Percentiles rank a stretch among this genome's conserved stretches.
phyloP scores from a whole-genome alignment of 1,140 invertebrate genomes.

The Lanistes nyassanus region DNA sequence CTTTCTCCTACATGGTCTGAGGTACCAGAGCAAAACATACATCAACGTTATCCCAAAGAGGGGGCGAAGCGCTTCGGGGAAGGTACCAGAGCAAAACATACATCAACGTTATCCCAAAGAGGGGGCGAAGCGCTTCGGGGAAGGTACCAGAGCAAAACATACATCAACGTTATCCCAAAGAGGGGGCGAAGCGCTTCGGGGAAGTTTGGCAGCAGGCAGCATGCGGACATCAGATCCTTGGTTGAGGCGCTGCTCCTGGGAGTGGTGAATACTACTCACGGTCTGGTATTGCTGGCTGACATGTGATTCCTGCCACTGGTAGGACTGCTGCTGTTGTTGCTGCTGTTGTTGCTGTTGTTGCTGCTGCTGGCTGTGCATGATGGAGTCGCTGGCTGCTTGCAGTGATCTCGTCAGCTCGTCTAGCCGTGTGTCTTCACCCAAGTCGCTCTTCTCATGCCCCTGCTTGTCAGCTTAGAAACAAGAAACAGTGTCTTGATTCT shows the following conservation, averaged over 20 bases:
- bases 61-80: conserved; percentile 52
- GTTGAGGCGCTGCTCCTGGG: conserved; percentile 25
- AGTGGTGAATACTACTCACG: conserved; percentile 43
- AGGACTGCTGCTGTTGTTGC: conserved; percentile 35
- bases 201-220: conserved; percentile 26
- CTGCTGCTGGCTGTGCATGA: conserved; percentile 37
- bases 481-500: too few relatives aligned
- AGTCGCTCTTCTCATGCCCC: conserved; percentile 34
- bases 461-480: conserved; percentile 4
- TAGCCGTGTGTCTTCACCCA: conserved; percentile 39
- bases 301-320: conserved; percentile 28
- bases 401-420: conserved; percentile 57
- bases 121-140: conserved; percentile 54
- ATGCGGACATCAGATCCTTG: conserved; percentile 33
- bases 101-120: conserved; percentile 52
- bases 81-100: conserved; percentile 38
- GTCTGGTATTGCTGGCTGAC: conserved; percentile 33
- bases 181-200: conserved; percentile 53
- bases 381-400: conserved; percentile 51
- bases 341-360: conserved; percentile 45
- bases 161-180: conserved; percentile 54
- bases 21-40: conserved; percentile 39
- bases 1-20: too few relatives aligned
- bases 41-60: conserved; percentile 53
- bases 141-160: conserved; percentile 34